Conservation (phyloP, 2,797 vertebrate genomes). For the Pyrrhura leucotis region DNA sequence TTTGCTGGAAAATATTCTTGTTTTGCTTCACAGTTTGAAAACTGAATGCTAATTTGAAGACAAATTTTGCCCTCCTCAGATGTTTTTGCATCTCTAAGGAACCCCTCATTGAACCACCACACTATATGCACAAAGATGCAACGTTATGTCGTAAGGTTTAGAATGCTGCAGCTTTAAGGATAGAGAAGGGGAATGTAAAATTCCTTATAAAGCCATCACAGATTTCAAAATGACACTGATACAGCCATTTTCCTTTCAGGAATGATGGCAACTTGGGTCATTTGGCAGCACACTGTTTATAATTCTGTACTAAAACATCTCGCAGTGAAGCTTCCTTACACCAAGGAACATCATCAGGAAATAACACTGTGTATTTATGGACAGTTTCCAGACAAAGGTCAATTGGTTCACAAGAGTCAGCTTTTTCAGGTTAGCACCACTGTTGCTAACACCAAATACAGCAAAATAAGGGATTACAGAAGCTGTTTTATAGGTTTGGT, state of each 20-base stretch:
- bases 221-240: background rate
- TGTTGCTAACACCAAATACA: background rate
- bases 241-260: background rate
- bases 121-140: background rate
- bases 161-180: background rate
- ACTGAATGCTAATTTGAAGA: background rate
- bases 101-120: background rate
- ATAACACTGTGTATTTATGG: background rate
- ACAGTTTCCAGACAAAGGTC: background rate
- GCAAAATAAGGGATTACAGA: fast-evolving
- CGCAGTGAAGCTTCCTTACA: background rate
- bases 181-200: background rate
- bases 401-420: background rate
- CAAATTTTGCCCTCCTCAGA: background rate
- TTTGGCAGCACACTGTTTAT: background rate
- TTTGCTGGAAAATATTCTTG: background rate
- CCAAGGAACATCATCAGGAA: background rate
- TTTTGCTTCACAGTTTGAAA: background rate
- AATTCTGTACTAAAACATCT: background rate
- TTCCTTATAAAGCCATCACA: background rate
- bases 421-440: background rate
- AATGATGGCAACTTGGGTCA: background rate
- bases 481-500: background rate
- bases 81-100: background rate
- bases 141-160: background rate